Base-by-base conservation (phyloP, 2,888 invertebrate genomes). In the Agrochola circellaris region DNA sequence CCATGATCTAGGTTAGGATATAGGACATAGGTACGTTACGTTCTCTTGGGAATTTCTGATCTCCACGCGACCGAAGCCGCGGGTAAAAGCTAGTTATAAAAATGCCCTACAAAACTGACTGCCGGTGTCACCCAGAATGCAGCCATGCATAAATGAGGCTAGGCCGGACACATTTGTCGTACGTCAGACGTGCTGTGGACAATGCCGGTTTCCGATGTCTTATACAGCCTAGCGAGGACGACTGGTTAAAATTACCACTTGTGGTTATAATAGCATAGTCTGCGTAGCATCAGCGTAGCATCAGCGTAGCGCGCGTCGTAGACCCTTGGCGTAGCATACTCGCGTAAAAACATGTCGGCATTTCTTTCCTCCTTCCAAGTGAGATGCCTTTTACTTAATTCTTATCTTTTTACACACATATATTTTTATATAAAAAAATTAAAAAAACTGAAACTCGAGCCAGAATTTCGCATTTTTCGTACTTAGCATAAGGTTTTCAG, bases 151-250 rank as follows among this genome's bases (percentile, higher is more conserved):
- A 77, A 80, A 76, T 70, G 65, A 58, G 58, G 69, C 54, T 72
- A 83, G 75, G 79, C 75, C 80, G 78, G 79, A 77, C 73, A 79
- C 75, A 73, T 82, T 79, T 71, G 30, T 85, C 73, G 79, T 68
- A 81, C 70, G 82, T 86, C 84, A 68, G 67, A 64, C 70, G 13
- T 42, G 1, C 65, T 45, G 70, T 6, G 60, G 79, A 83, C 74
- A 75, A 51, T 56, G 79, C 64, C 58, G 73, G 82, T 61, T 77
- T 65, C 65, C 51, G 42, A 26, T 54, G 73, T 70, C 56, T 38
- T 67, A 51, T 51, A 30, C 66, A 7, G 45, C 26, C 6, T 67
- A 15, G 42, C 62, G 69, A 61, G 62, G 74, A 56, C 68, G 20
- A 51, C 72, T 69, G 72, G 68, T 69, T 70, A 15, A 62, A 66